Evolutionary conservation across 2,888 invertebrate species (phyloP), one percentile per base, ranked within the genome.

Genomic region (Quadriops clusia): DNA sequence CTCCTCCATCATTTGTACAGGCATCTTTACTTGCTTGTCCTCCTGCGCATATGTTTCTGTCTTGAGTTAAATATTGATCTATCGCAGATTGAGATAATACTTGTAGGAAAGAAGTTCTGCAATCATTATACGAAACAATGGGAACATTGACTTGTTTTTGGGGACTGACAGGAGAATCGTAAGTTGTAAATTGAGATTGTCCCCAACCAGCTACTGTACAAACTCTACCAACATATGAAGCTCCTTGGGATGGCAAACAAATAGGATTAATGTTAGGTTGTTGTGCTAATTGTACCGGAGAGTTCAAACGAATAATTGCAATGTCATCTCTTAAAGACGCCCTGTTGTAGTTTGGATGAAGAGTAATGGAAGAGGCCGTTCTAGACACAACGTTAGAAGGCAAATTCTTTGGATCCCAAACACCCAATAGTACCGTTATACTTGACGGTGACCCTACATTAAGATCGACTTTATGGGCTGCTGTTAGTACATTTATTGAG

Each of bases 161-260:
- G 20, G 78, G 75, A 1, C 65, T 68, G 56, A 53, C 68, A 4
- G 54, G 54, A 4, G 51, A 49, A 29, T 51, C 49, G 17, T 31
- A 35, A 4, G 23, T 64, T n/a, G 26, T 46, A 37, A 81, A 90
- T 42, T 77, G 74, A 42, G 82, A 67, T 51, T 85, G 82, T n/a
- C 90, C 90, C 86, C 89, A 90, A 6, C 90, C 90, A n/a, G 79
- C 64, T 0, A 81, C 78, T 63, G 66, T 68, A 46, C 76, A 77
- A 38, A n/a, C n/a, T n/a, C n/a, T n/a, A n/a, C 49, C 49, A 4
- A 44, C 34, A 21, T 38, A 50, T 5, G 27, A 34, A 22, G 64
- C 22, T 42, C 54, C 30, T 55, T 37, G 45, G 1, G 67, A 54
- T n/a, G 74, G 72, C 28, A 77, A 55, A 45, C 78, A 78, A 5